These are phyloP conservation scores for Eurystomus gularis DNA, from an alignment of 2,113 vertebrate genomes.

Conservation along the genomic window DNA sequence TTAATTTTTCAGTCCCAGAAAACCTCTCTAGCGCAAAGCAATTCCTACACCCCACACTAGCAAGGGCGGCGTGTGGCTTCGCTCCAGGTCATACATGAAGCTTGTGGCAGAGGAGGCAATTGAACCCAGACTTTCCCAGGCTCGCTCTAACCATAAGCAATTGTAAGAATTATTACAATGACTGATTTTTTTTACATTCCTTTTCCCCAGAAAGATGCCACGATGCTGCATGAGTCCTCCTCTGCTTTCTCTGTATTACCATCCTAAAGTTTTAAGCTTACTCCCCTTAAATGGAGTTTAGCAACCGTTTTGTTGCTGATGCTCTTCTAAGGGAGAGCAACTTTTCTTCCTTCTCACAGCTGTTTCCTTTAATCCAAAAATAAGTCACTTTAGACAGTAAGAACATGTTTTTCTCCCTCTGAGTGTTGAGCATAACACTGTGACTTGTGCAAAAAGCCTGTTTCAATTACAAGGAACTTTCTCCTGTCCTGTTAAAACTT, in stretches of 20 bases:
- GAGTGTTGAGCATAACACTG: background rate
- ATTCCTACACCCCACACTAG: background rate
- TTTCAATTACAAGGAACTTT: constrained; percentile 20
- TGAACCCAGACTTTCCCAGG: background rate
- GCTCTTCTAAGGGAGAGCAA: background rate
- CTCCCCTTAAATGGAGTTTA: background rate
- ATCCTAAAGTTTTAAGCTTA: background rate
- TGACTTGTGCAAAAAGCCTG: background rate
- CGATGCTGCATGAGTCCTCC: background rate
- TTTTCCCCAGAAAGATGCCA: background rate
- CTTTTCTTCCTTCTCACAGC: background rate
- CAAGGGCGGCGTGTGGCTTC: background rate
- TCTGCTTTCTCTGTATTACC: background rate
- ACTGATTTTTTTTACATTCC: background rate
- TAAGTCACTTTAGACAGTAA: background rate
- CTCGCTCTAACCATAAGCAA: background rate
- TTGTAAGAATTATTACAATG: background rate
- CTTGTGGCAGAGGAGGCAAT: background rate
- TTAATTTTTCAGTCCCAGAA: background rate
- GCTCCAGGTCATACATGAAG: background rate
- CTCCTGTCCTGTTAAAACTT: constrained; percentile 13
- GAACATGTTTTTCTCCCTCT: background rate
- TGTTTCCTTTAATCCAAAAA: constrained; percentile 34
- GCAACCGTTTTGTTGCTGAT: fast-evolving
- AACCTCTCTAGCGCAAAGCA: background rate